Evolutionary conservation across 2,797 vertebrate species (phyloP), one percentile per base, ranked within the genome.

Genomic region (Melanogrammus aeglefinus): DNA sequence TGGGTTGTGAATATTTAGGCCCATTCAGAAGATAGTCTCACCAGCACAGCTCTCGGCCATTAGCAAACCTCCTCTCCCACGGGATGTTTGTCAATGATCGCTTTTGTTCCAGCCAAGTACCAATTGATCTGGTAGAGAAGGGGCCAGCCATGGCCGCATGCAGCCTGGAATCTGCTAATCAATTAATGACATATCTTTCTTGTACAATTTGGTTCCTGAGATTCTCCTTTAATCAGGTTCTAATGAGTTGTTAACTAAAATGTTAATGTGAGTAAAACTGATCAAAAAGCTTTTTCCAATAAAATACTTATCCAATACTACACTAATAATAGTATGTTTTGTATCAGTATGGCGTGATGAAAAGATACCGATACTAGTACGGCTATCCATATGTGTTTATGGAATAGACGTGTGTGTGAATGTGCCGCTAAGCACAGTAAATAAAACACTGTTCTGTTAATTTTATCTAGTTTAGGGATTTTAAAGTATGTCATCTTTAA

Each of bases 81-180:
- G 83, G 83, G 87, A 73, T 80, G 21, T 0, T 57, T 84, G 82
- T 88, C 91, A 85, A 84, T 88, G 86, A 86, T 80, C 84, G 80
- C 86, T 86, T 88, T 87, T 88, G 86, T 91, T 89, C 79, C 73
- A 80, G 83, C 87, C 86, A 88, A 91, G 88, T 79, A 84, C 83
- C 86, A 81, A 92, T 93, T 89, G 91, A 92, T 92, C 91, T 86
- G 72, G 72, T 78, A 88, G 83, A 88, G 88, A 87, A 89, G 88
- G 72, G 81, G 81, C 82, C 82, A 79, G 85, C 81, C 9, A 79
- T 76, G 77, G 41, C 79, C 77, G 84, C 85, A 77, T 3, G 3
- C 85, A 75, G 81, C 79, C 81, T 10, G 31, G 72, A n/a, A 76
- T 72, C 84, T 83, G 80, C 74, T 73, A 72, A 80, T 88, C 79